Base-by-base conservation (phyloP, 1,140 invertebrate species). In the Paracyclopina nana region DNA sequence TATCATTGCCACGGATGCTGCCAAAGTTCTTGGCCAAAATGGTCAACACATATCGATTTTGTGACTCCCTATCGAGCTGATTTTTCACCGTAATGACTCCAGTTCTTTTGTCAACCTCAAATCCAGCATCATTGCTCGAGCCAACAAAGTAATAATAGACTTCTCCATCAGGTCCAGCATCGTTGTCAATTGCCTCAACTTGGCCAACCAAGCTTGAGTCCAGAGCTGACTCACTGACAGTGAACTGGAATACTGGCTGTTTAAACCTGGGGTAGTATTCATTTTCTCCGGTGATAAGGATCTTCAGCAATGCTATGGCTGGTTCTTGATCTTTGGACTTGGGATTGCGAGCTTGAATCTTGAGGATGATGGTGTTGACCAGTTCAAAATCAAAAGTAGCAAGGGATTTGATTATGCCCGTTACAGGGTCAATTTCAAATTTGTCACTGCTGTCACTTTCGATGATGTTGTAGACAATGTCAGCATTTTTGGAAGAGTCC, bases 21-120 rank as follows among this genome's bases (percentile, higher is more conserved):
- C 88, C 88, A 38, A 74, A 74, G 63, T 96, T 95, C 67, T 95
- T 96, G 0, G 88, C 88, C 69, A 95, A 74, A 0, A 92, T 85
- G 0, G 82, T 88, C 4, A 95, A 65, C 1, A 86, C 79, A 2
- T 87, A 82, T 49, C 83, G 69, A 60, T 82, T 86, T 62, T 90
- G 84, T 0, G 83, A 86, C 66, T 94, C 88, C 29, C 87, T 70
- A 60, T 94, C 87, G 41, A 94, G 66, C 55, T 76, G 73, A 30
- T 81, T 67, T 1, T 82, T 77, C 0, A 92, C 82, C 31, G 75
- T 74, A 40, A 94, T 81, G 1, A 80, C 71, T 1, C 88, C 88
- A 0, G 78, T 83, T 57, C 80, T 76, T 0, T 80, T 67, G 60
- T 85, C 80, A 24, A 98, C 82, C 16, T 72, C 73, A 65, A 95